Evolutionary conservation across 2,888 invertebrate species (phyloP).

Genomic region (Lysandra bellargus): DNA sequence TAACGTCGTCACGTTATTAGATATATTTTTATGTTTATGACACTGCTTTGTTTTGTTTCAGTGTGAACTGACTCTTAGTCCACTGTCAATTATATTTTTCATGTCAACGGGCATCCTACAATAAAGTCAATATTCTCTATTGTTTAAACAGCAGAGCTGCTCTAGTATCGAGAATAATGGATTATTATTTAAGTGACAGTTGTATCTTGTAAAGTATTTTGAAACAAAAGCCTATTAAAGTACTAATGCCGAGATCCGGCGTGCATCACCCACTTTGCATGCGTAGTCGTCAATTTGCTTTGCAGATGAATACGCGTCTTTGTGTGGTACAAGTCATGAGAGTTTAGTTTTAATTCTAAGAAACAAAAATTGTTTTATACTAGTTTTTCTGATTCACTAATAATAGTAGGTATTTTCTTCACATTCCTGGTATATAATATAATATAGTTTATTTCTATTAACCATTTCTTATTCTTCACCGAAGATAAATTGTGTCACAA

Average conservation of each 20-base stretch:
- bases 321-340: conserved; percentile 47
- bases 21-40: neutral
- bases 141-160: neutral
- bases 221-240: conserved; percentile 31
- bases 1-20: neutral
- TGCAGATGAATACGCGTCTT: conserved; percentile 64
- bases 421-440: too few species aligned
- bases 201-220: conserved; percentile 23
- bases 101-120: neutral
- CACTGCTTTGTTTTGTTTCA: neutral
- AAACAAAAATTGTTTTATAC: too few species aligned
- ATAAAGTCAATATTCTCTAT: conserved; percentile 1
- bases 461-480: neutral
- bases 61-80: neutral
- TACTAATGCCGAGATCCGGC: conserved; percentile 37
- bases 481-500: neutral
- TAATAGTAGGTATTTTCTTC: too few species aligned
- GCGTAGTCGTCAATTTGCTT: conserved; percentile 72
- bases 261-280: conserved; percentile 39
- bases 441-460: too few species aligned
- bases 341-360: neutral
- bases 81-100: neutral
- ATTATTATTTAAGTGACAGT: conserved; percentile 30
- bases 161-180: conserved; percentile 7
- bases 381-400: too few species aligned